Base-by-base conservation (phyloP, 2,888 invertebrate species). In the Phengaris arion region DNA sequence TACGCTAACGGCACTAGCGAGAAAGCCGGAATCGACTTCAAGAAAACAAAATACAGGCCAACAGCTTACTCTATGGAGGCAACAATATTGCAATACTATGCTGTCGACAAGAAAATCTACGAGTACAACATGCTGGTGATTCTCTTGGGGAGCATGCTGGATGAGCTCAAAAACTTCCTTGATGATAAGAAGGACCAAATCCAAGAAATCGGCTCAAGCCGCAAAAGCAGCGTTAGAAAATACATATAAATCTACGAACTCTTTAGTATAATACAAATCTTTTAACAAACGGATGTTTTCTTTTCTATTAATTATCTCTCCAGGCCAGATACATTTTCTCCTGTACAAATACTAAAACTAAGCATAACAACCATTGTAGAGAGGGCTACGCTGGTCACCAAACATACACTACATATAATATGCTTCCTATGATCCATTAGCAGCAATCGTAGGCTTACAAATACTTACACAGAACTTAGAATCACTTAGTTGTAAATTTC, bases 31-130 rank as follows among this genome's bases (percentile, higher is more conserved):
- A 78, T 89, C 15, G 79, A 81, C 8, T 81, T 90, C 2, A 45
- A 64, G 35, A 64, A 80, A 15, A 48, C 79, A 0, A 74, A 79
- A 2, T 82, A 81, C 0, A 83, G 82, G 6, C 89, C 91, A 0
- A 82, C 87, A 0, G 92, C 90, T 2, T 87, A 83, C 57, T 82
- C 84, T 0, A 78, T 86, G 75, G 91, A 92, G 77, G 86, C 82
- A 0, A 81, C 85, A 0, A 75, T 89, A 0, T 80, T 90, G 2
- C 86, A 89, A 48, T 91, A 87, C 77, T 89, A 82, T 15, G 90
- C 81, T 7, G 83, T 86, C 68, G 81, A 91, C 12, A 90, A 91
- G 77, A 87, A 85, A 6, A 87, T 92, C 52, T 92, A 92, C 74
- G 85, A 88, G 78, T 90, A 86, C 80, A 88, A 91, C 72, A 7